Conservation (phyloP, 2,888 invertebrate species). For the Furcula furcula region DNA sequence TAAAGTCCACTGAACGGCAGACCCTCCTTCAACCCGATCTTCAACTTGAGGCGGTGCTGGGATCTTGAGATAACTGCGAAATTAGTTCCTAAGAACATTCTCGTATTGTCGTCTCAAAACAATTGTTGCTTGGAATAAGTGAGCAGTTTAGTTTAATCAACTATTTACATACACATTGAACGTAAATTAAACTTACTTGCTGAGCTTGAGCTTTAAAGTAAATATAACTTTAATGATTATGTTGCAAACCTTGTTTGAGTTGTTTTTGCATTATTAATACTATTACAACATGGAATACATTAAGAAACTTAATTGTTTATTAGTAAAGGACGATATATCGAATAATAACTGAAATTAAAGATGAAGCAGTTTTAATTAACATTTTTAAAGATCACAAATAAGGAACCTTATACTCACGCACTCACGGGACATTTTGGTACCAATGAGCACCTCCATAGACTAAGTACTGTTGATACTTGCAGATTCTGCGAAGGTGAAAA, state of each 20-base stretch:
- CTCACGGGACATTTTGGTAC: too few species aligned
- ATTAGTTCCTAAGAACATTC: constrained; percentile 51
- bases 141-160: constrained; percentile 12
- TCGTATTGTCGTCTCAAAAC: constrained; percentile 39
- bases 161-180: background rate
- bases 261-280: background rate
- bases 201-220: background rate
- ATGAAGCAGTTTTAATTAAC: too few species aligned
- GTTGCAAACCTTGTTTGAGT: background rate
- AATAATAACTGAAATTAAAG: too few species aligned
- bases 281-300: too few species aligned
- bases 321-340: too few species aligned
- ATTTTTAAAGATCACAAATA: too few species aligned
- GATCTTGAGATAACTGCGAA: constrained; percentile 45
- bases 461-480: too few species aligned
- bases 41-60: constrained; percentile 37
- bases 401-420: too few species aligned
- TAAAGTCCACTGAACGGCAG: constrained; percentile 45
- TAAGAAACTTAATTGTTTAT: too few species aligned
- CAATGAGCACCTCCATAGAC: too few species aligned
- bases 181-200: background rate
- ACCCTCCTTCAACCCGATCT: constrained; percentile 45
- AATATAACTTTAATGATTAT: constrained; percentile 1
- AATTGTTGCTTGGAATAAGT: constrained; percentile 33
- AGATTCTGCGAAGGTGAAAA: too few species aligned